A percentile compares a stretch with the other conserved stretches of the same genome.
Evolutionary conservation across 2,888 invertebrate species (phyloP).

Genomic region (Lasioglossum zephyrum): DNA sequence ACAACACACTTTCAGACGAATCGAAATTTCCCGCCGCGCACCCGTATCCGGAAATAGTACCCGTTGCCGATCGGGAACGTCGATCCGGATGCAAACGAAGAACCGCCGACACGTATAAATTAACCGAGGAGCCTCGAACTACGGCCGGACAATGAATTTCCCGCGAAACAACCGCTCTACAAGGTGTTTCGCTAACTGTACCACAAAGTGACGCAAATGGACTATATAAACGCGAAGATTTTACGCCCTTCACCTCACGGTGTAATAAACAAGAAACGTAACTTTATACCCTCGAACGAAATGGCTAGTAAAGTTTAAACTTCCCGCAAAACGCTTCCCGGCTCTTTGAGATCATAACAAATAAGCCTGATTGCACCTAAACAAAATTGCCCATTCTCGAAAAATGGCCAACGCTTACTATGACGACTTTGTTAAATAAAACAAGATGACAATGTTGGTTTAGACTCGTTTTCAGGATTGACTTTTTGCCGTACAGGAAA

Average conservation of each 20-base stretch:
- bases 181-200: neutral
- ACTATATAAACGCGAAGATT: neutral
- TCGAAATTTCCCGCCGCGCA: constrained; percentile 2
- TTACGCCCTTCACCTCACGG: neutral
- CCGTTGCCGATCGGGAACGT: neutral
- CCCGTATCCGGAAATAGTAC: neutral
- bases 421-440: neutral
- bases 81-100: neutral
- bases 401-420: neutral
- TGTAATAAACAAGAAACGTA: neutral
- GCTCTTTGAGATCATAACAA: neutral
- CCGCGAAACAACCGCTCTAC: neutral
- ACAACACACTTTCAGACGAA: constrained; percentile 8
- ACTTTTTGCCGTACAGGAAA: no score
- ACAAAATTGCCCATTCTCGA: neutral
- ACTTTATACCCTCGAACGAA: neutral
- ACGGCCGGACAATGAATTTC: constrained; percentile 9
- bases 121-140: neutral
- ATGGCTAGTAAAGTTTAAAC: neutral
- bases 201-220: neutral
- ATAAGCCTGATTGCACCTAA: neutral
- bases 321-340: neutral
- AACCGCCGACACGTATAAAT: neutral
- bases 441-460: neutral
- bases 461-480: neutral